These are phyloP conservation scores for Oryzias curvinotus DNA, from an alignment of 2,113 vertebrate species.

Conservation along the genomic window DNA sequence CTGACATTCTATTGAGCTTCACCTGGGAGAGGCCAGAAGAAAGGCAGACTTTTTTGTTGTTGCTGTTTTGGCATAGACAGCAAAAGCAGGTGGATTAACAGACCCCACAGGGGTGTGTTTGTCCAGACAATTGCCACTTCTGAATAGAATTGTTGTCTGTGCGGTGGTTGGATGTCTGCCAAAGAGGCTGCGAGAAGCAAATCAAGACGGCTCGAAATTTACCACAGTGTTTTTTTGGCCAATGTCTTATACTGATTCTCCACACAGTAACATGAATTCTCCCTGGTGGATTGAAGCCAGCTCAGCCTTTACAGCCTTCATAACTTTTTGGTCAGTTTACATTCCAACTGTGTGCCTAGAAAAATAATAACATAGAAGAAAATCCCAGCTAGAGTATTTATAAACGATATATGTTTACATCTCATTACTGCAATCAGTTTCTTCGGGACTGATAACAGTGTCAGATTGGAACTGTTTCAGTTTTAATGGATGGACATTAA, in stretches of 20 bases:
- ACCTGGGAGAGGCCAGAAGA: slow-evolving; percentile 67
- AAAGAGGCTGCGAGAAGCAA: slow-evolving; percentile 37
- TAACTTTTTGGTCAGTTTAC: slow-evolving; percentile 46
- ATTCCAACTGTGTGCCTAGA: slow-evolving; percentile 40
- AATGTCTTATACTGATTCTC: slow-evolving; percentile 28
- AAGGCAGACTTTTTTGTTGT: slow-evolving; percentile 1
- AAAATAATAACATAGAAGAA: slow-evolving; percentile 9
- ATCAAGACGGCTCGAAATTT: slow-evolving; percentile 30
- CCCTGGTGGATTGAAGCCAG: slow-evolving; percentile 44
- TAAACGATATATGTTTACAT: slow-evolving; percentile 11
- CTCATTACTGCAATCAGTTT: slow-evolving; percentile 9
- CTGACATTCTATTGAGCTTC: slow-evolving; percentile 87
- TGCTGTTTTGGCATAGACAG: slow-evolving; percentile 40
- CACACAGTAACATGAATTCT: slow-evolving; percentile 53
- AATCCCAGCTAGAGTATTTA: slow-evolving; percentile 6
- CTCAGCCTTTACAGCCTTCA: slow-evolving; percentile 45
- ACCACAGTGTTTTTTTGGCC: slow-evolving; percentile 28
- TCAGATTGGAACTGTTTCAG: neutral
- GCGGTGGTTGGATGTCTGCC: slow-evolving; percentile 43
- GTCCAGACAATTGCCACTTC: slow-evolving; percentile 45
- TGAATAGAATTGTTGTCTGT: slow-evolving; percentile 25
- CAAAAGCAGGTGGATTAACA: slow-evolving; percentile 58
- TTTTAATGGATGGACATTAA: slow-evolving; percentile 21
- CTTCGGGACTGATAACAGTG: slow-evolving; percentile 3
- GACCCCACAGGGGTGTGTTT: slow-evolving; percentile 43